Evolutionary conservation across 1,140 invertebrate species (phyloP), one percentile per base, ranked within the genome.

Genomic region (Hirudo medicinalis): DNA sequence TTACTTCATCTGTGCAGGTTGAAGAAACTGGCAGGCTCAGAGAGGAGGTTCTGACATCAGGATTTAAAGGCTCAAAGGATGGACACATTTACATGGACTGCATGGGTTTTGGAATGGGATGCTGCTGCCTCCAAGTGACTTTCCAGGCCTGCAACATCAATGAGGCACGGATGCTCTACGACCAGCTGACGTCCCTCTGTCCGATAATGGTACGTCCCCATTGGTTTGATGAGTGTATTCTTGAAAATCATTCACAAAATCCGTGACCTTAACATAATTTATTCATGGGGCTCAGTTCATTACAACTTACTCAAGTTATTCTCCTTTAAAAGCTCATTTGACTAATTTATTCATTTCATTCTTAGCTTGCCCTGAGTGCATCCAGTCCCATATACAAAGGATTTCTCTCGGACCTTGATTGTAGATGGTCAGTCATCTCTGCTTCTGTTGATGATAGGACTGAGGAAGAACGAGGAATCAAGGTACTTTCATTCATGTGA

Each of bases 81-180:
- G 79, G 81, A 69, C 80, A 81, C 74, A 80, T 82, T 19, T 81
- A 82, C 76, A 89, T 99, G 89, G 96, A 99, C 82, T 91, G 93
- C 0, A 99, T 99, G 94, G 95, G 93, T 49, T 99, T 99, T 82
- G 97, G 97, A 55, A 99, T 99, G 97, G 96, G 96, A 49, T 95
- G 91, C 79, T 97, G 91, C 78, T 99, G 96, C 81, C 85, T 99
- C 15, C 97, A 99, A 82, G 49, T 85, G 68, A 86, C 85, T 25
- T 86, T 86, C 78, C 91, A 96, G 84, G 94, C 97, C 0, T 97
- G 93, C 81, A 97, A 97, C 79, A 94, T 99, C 55, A 86, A 86
- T 60, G 97, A 99, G 85, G 97, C 95, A 8, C 85, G 92, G 74
- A 90, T 89, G 29, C 85, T 99, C 0, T 99, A 99, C 79, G 97